Evolutionary conservation across 1,140 invertebrate genomes (phyloP), one percentile per base, ranked within the genome.

Genomic region (Araneus ventricosus): DNA sequence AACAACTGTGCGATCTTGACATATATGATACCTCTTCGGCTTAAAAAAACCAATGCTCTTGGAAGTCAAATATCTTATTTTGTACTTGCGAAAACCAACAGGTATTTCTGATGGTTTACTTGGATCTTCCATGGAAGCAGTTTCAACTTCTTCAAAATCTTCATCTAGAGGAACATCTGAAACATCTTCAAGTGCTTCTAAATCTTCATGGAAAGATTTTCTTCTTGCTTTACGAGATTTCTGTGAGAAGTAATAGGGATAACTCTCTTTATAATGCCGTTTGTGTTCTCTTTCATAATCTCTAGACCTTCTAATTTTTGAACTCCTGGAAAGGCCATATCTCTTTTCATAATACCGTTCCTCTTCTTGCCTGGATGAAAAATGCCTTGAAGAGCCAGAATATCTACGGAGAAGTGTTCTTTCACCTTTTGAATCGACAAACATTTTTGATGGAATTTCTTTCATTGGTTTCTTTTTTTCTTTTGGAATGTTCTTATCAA

Each of bases 91-190:
- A 79, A 90, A 90, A 4, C 63, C 67, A 30, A 90, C 34, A 17
- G 45, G 45, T 59, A 90, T 59, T 90, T 90, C 52, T 8, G 30
- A 20, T 4, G n/a, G 10, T 34, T 80, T 52, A 5, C 34, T 59
- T n/a, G 30, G 5, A 30, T 57, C 88, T 27, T 79, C 67, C 2
- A 52, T 27, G 14, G 88, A 79, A 20, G 52, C 88, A n/a, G 59
- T 59, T 61, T 88, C 86, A 80, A 90, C 88, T 59, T 90, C 88
- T 37, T 90, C 88, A 90, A 79, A 90, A 59, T 90, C 88, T 75
- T 57, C 41, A 39, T 70, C 86, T 67, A 63, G 37, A n/a, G 86
- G 27, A 39, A 24, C 30, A n/a, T 88, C 59, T 10, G 86, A 88
- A 41, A 88, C 34, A 67, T 88, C 59, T 67, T 88, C 86, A n/a